Evolutionary conservation across 2,797 vertebrate genomes (phyloP).

Genomic region (Rhodeus uyekii): DNA sequence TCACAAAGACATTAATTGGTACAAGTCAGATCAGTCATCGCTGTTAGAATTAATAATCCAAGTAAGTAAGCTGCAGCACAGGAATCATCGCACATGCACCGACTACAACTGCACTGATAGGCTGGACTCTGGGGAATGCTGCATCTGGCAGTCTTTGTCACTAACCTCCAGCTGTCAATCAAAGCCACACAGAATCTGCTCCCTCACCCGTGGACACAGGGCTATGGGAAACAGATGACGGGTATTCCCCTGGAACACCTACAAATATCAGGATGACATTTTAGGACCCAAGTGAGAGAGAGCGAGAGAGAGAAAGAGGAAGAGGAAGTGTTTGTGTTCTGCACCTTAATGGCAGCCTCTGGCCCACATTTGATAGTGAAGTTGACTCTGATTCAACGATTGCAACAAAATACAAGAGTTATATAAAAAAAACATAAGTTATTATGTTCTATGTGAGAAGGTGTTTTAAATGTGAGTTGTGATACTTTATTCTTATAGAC

Average conservation of each 20-base stretch:
- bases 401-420: not conserved
- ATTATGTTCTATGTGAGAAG: not conserved
- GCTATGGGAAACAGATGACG: conserved; percentile 11
- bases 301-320: not conserved
- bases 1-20: not conserved
- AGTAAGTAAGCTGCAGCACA: not conserved
- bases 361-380: conserved; percentile 14
- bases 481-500: no score
- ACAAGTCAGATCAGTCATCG: not conserved
- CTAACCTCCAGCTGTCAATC: conserved; percentile 34
- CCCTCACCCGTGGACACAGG: not conserved
- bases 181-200: not conserved
- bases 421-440: not conserved
- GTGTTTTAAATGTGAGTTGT: no score
- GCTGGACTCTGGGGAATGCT: not conserved
- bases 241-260: conserved; percentile 17
- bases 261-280: conserved; percentile 49
- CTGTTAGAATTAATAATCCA: not conserved
- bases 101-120: not conserved
- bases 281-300: not conserved
- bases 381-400: not conserved
- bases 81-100: not conserved
- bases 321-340: conserved; percentile 6
- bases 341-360: conserved; percentile 20
- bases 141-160: not conserved